A percentile compares a stretch with the other conserved stretches of the same genome.
phyloP scores from a whole-genome alignment of 2,888 invertebrate genomes.

The Steinernema hermaphroditum region DNA sequence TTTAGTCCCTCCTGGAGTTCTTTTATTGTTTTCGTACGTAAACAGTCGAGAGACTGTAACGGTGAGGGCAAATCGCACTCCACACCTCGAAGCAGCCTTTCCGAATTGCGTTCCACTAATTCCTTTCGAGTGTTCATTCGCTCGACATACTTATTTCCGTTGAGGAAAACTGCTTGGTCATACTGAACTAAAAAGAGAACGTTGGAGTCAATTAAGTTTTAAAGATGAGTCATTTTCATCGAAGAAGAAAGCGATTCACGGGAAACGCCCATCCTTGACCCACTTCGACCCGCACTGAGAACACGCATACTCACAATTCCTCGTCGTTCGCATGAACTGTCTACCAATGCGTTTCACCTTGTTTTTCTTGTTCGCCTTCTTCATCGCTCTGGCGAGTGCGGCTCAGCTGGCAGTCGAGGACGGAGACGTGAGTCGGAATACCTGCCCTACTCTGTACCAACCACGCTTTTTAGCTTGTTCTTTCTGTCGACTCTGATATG shows the following conservation, averaged over 20 bases:
- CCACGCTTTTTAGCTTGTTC: not conserved
- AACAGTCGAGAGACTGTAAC: conserved; percentile 6
- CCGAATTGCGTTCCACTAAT: conserved; percentile 3
- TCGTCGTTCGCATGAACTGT: too few relatives aligned
- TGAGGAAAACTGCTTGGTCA: conserved; percentile 9
- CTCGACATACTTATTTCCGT: conserved; percentile 19
- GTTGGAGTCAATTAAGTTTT: not conserved
- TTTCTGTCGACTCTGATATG: conserved; percentile 20
- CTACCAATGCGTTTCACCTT: not conserved
- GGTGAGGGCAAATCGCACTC: conserved; percentile 8
- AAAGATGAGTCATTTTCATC: not conserved
- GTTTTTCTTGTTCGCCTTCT: not conserved
- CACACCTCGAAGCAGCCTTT: not conserved
- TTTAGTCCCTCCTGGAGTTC: not conserved
- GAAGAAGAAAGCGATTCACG: not conserved
- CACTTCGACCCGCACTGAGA: not conserved
- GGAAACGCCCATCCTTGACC: conserved; percentile 29
- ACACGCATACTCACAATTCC: too few relatives aligned
- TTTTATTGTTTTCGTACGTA: not conserved
- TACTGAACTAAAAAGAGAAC: not conserved
- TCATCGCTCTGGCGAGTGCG: not conserved
- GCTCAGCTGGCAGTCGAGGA: conserved; percentile 13
- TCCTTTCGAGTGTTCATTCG: not conserved
- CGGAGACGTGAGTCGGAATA: not conserved
- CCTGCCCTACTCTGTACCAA: not conserved